These are phyloP conservation scores for Tipula unca DNA, from an alignment of 2,888 invertebrate species.

Conservation along the genomic window DNA sequence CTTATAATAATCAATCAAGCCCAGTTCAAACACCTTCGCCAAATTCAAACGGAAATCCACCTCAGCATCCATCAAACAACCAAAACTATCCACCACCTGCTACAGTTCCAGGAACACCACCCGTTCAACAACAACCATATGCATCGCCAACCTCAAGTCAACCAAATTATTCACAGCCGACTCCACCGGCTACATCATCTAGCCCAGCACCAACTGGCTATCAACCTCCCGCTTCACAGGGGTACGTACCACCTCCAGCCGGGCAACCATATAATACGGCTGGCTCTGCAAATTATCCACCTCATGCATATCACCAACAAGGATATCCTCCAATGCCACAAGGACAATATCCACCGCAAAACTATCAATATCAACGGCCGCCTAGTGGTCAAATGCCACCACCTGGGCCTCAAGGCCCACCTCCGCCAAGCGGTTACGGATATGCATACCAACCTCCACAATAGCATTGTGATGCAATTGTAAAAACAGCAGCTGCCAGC, in stretches of 20 bases:
- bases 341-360: constrained; percentile 52
- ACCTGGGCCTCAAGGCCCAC: constrained; percentile 61
- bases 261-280: constrained; percentile 38
- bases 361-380: constrained; percentile 56
- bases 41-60: constrained; percentile 27
- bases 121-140: constrained; percentile 37
- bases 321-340: constrained; percentile 53
- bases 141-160: constrained; percentile 35
- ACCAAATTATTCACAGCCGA: constrained; percentile 36
- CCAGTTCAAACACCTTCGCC: constrained; percentile 40
- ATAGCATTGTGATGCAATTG: constrained; percentile 27
- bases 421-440: constrained; percentile 64
- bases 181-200: constrained; percentile 34
- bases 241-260: constrained; percentile 37
- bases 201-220: constrained; percentile 37
- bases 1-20: constrained; percentile 45
- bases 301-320: constrained; percentile 48
- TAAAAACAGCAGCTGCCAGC: neutral
- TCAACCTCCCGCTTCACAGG: constrained; percentile 37
- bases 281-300: constrained; percentile 43
- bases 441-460: constrained; percentile 68
- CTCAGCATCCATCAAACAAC: constrained; percentile 23
- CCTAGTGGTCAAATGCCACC: constrained; percentile 47
- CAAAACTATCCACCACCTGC: constrained; percentile 31
- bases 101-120: constrained; percentile 24